phyloP scores from a whole-genome alignment of 2,113 vertebrate species.

The Sciurus niger region DNA sequence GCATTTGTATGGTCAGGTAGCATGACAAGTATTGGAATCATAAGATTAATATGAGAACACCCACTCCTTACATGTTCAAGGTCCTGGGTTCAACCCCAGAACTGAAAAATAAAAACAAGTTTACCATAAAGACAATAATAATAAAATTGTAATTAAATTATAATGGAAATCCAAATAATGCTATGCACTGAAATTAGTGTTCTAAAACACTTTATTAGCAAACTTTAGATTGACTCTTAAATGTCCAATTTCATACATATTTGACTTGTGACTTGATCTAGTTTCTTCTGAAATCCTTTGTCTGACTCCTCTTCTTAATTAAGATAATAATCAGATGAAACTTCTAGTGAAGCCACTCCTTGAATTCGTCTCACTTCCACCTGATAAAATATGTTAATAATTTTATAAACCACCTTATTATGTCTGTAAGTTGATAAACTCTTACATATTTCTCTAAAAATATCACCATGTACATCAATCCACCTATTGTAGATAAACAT shows the following conservation, averaged over 20 bases:
- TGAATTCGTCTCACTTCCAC: constrained; percentile 91
- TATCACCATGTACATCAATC: neutral
- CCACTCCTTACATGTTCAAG: too few relatives aligned
- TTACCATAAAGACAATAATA: too few relatives aligned
- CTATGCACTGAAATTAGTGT: too few relatives aligned
- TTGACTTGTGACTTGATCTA: constrained; percentile 91
- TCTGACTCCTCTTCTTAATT: constrained; percentile 93
- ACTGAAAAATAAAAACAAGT: too few relatives aligned
- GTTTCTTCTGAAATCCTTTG: constrained; percentile 90
- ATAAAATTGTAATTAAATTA: too few relatives aligned
- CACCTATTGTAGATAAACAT: neutral
- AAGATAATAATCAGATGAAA: constrained; percentile 91
- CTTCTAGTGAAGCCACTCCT: constrained; percentile 94
- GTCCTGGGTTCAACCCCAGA: too few relatives aligned
- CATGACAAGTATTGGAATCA: too few relatives aligned
- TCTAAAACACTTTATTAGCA: too few relatives aligned
- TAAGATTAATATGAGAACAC: too few relatives aligned
- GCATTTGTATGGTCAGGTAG: too few relatives aligned
- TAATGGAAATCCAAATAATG: too few relatives aligned
- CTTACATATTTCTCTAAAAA: neutral
- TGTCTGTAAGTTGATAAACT: neutral
- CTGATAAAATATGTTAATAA: constrained; percentile 84
- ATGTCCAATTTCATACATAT: constrained; percentile 87
- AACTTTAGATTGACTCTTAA: too few relatives aligned
- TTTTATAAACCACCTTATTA: neutral